phyloP scores from a whole-genome alignment of 2,113 vertebrate species.

The Lycocorax pyrrhopterus region DNA sequence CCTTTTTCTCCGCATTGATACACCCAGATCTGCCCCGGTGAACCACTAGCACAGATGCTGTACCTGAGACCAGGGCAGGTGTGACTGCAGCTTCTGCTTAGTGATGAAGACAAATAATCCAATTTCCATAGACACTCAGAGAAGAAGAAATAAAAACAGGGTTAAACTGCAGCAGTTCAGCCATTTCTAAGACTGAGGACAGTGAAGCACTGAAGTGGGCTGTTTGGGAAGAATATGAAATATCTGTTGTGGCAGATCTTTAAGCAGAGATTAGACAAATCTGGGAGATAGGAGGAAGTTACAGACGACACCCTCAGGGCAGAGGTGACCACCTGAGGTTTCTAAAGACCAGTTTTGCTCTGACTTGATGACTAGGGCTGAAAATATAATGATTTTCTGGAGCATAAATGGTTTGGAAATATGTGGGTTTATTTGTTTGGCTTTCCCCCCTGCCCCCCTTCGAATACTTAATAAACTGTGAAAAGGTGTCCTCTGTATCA shows the following conservation, averaged over 20 bases:
- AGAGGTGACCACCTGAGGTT: neutral
- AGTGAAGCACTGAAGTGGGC: neutral
- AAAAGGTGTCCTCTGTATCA: neutral
- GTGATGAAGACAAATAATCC: neutral
- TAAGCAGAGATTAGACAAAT: neutral
- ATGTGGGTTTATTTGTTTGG: neutral
- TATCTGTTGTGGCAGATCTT: neutral
- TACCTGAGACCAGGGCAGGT: neutral
- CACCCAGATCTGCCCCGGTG: neutral
- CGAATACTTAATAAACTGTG: neutral
- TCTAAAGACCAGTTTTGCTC: neutral
- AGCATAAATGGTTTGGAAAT: neutral
- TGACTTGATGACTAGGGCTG: neutral
- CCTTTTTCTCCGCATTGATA: neutral
- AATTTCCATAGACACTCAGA: neutral
- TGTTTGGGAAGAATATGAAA: neutral
- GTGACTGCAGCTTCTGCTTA: neutral
- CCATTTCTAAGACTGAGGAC: neutral
- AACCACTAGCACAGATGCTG: neutral
- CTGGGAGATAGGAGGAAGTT: neutral
- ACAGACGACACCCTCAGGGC: neutral
- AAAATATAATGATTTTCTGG: neutral
- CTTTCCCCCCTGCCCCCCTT: rapidly evolving
- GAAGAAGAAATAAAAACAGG: neutral
- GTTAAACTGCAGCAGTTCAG: neutral